These are phyloP conservation scores for Lynx canadensis DNA, from an alignment of 2,113 vertebrate genomes.

Conservation along the genomic window DNA sequence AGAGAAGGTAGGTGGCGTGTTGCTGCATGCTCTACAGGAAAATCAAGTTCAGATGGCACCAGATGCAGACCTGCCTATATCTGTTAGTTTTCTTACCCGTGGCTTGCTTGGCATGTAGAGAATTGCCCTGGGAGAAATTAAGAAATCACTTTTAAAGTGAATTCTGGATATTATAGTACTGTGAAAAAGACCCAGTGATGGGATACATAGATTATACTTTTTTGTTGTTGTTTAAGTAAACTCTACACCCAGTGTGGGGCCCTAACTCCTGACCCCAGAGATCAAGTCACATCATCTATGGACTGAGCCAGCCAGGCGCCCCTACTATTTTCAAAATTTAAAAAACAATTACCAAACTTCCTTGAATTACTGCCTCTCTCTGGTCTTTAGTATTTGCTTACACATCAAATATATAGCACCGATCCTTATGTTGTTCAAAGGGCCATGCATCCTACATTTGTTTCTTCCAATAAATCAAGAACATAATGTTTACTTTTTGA, in stretches of 20 bases:
- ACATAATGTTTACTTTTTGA: background rate
- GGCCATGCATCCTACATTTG: background rate
- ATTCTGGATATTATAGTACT: background rate
- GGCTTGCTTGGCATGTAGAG: background rate
- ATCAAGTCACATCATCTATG: background rate
- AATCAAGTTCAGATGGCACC: background rate
- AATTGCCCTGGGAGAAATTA: constrained; percentile 13
- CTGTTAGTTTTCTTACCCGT: background rate
- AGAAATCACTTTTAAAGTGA: background rate
- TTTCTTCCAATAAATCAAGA: background rate
- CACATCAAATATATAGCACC: background rate
- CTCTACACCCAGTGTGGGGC: background rate
- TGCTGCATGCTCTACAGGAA: background rate
- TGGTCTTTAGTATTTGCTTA: background rate
- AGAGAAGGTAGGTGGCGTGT: background rate
- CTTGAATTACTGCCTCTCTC: background rate
- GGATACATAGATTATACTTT: background rate
- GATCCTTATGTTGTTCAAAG: background rate
- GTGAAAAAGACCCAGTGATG: background rate
- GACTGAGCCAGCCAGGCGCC: background rate
- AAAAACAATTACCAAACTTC: background rate
- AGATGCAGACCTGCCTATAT: background rate
- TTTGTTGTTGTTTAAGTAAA: background rate
- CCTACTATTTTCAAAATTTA: background rate
- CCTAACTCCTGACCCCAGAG: background rate